Evolutionary conservation across 2,888 invertebrate genomes (phyloP), one percentile per base, ranked within the genome.

Genomic region (Micoletzkya japonica): DNA sequence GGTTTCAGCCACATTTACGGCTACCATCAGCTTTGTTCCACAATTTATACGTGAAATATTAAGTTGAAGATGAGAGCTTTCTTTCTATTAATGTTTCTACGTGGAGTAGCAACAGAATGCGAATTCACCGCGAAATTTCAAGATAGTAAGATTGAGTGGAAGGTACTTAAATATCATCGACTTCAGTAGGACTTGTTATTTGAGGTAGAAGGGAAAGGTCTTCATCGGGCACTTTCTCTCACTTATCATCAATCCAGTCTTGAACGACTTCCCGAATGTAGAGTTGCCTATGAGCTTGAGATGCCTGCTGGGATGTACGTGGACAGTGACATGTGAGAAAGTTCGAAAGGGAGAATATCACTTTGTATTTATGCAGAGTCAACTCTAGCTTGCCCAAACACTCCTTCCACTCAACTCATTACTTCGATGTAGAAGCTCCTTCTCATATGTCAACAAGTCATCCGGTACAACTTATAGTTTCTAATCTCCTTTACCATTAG

Each of bases 371-470:
- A 37, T 63, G n/a, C 54, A 70, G 70, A 56, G 56, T 70, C 54
- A 60, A 70, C 49, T 36, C 54, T 1, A 56, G 61, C 24, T 60
- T 69, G 10, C 39, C 34, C 20, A 24, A 20, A 17, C 69, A 69
- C 14, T 34, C 58, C 10, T 30, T 69, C 4, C 44, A 59, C 60
- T 58, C 69, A 20, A 34, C 39, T 28, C 50, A 69, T 24, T 50
- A 50, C 17, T 69, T 69, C 39, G 69, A 69, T 30, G 52, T 69
- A 0, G 69, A 69, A 30, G 69, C 69, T 4, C 69, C 69, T 0
- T 57, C 36, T 24, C 56, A 68, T 4, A 26, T 34, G n/a, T 68
- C 68, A 4, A 58, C 39, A 44, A 14, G 14, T 24, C 32, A 28
- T 1, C 68, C 57, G 68, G 68, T 68, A 66, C 57, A 14, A 7